A percentile compares a stretch with the other conserved stretches of the same genome.
Evolutionary conservation across 2,797 vertebrate species (phyloP).

Genomic region (Helarctos malayanus): DNA sequence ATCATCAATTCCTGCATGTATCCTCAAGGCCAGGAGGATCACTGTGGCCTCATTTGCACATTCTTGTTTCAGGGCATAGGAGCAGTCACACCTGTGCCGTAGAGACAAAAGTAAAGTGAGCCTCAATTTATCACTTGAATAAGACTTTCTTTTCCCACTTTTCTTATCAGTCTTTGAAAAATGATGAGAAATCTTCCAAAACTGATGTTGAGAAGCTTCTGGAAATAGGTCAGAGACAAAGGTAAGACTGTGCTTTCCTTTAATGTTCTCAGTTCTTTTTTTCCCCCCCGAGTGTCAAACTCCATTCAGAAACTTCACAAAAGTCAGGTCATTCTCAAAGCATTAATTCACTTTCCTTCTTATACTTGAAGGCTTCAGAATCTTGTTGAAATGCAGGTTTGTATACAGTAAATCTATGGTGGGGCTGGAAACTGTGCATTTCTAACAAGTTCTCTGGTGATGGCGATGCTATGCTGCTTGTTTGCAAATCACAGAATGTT

Average conservation of each 20-base stretch:
- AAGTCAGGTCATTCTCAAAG: not conserved
- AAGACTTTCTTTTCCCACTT: constrained; percentile 62
- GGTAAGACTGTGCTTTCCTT: constrained; percentile 89
- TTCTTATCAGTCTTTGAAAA: constrained; percentile 94
- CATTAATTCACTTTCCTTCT: not conserved
- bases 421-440: not conserved
- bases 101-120: not conserved
- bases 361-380: not conserved
- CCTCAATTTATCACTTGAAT: constrained; percentile 68
- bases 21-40: not conserved
- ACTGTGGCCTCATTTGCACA: not conserved
- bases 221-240: constrained; percentile 97
- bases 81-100: not conserved
- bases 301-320: not conserved
- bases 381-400: not conserved
- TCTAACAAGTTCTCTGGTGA: not conserved
- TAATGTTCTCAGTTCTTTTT: constrained; percentile 10
- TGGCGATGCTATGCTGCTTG: not conserved
- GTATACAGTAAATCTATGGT: not conserved
- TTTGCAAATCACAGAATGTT: not conserved
- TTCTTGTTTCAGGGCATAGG: not conserved
- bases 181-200: constrained; percentile 95
- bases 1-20: fast-evolving
- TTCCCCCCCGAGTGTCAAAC: not conserved
- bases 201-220: constrained; percentile 96